Evolutionary conservation across 2,888 invertebrate genomes (phyloP), one percentile per base, ranked within the genome.

Genomic region (Apodemia zela): DNA sequence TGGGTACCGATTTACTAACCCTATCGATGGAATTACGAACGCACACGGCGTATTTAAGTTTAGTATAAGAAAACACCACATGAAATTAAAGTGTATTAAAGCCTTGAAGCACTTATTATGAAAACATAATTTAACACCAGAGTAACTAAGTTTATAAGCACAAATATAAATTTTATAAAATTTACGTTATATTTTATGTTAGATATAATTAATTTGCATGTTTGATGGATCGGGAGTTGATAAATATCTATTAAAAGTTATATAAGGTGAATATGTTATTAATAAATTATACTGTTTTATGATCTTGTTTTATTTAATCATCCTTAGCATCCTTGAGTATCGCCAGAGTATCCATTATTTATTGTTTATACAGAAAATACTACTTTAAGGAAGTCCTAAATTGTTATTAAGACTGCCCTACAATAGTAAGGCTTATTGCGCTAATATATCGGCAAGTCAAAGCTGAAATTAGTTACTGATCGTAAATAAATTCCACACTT

Each of bases 261-360:
- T 80, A 47, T 58, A 62, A 77, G 81, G 78, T 75, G 75, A 76
- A 79, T 72, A 82, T 79, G 77, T 82, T 84, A 80, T 77, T 76
- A 87, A 81, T 81, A 81, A 88, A 86, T 72, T 71, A 78, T 81
- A 85, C 68, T 77, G 73, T 77, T 77, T 75, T 78, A 77, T 69
- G 66, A 61, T 25, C 21, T 69, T 67, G 65, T 75, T 75, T 72
- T 65, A 69, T 73, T 38, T 57, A 29, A 45, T n/a, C n/a, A n/a
- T n/a, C n/a, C n/a, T n/a, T n/a, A n/a, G n/a, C 15, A 29, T 13
- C 47, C 15, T 60, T 51, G 42, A 42, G 42, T 42, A 15, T 13
- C 8, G 8, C 15, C 11, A 38, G 0, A 4, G 3, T 5, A 15
- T 0, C 15, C 42, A 42, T 15, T 42, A 4, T 42, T 38, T 38